A percentile compares a stretch with the other conserved stretches of the same genome.
Conservation (phyloP, 1,140 invertebrate species). For the Heliconius hewitsoni region DNA sequence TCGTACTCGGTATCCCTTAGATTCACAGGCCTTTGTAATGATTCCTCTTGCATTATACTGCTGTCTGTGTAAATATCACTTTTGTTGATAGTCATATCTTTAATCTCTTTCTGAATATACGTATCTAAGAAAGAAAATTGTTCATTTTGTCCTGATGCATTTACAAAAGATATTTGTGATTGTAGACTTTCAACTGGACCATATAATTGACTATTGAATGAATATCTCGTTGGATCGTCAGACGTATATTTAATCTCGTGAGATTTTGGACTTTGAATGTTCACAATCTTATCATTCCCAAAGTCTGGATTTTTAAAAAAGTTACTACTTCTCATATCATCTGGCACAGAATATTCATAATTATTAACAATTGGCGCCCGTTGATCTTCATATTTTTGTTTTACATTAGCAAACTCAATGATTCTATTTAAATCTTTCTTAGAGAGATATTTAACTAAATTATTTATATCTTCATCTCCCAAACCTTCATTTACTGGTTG, state of each 20-base stretch:
- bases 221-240: conserved; percentile 8
- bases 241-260: neutral
- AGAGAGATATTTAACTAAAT: conserved; percentile 64
- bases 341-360: conserved; percentile 24
- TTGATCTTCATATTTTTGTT: conserved; percentile 37
- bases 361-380: conserved; percentile 20
- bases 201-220: neutral
- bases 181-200: conserved; percentile 13
- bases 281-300: neutral
- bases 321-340: neutral
- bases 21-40: conserved; percentile 58
- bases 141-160: conserved; percentile 39
- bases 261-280: neutral
- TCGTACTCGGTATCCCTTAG: conserved; percentile 57
- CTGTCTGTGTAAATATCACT: conserved; percentile 44
- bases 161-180: conserved; percentile 24
- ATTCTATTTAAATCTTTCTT: conserved; percentile 72
- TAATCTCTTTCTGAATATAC: conserved; percentile 49
- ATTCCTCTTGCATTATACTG: conserved; percentile 51
- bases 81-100: conserved; percentile 28
- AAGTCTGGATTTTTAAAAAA: conserved; percentile 10
- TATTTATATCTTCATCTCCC: conserved; percentile 65
- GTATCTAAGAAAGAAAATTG: conserved; percentile 46
- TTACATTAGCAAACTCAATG: conserved; percentile 55
- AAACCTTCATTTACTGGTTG: conserved; percentile 56